Percentiles rank a stretch among this genome's conserved stretches.
Conservation (phyloP, 1,140 invertebrate genomes). For the Papilio dardanus region DNA sequence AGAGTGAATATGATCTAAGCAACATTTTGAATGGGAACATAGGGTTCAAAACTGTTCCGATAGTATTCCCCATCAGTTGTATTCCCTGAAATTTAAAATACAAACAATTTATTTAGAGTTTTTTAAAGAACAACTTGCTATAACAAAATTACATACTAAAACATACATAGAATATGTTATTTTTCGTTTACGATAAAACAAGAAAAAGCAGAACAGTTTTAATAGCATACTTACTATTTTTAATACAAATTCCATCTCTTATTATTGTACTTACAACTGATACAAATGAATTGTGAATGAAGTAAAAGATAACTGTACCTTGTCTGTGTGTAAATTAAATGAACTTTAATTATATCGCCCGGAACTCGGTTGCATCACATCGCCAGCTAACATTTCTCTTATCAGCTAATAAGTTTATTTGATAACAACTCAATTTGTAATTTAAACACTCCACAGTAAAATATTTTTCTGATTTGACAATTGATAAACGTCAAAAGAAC, state of each 20-base stretch:
- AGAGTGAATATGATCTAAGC: slow-evolving; percentile 81
- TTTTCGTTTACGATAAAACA: background rate
- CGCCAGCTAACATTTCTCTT: slow-evolving; percentile 29
- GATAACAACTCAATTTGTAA: slow-evolving; percentile 31
- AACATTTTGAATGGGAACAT: slow-evolving; percentile 82
- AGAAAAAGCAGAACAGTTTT: background rate
- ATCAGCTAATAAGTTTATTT: slow-evolving; percentile 29
- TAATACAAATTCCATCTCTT: slow-evolving; percentile 26
- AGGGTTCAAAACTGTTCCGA: slow-evolving; percentile 57
- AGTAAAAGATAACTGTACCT: slow-evolving; percentile 30
- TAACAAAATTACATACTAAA: background rate
- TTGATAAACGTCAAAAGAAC: background rate
- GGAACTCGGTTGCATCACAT: slow-evolving; percentile 37
- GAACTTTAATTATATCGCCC: slow-evolving; percentile 29
- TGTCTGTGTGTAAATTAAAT: slow-evolving; percentile 30
- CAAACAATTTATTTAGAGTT: background rate
- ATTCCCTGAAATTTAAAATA: slow-evolving; percentile 56
- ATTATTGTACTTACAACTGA: background rate
- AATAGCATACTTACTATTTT: slow-evolving; percentile 34
- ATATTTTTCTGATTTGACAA: slow-evolving; percentile 1
- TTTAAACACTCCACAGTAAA: background rate
- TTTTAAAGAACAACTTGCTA: no score
- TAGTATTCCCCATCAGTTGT: slow-evolving; percentile 45
- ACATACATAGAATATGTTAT: background rate
- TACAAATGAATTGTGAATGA: background rate